Evolutionary conservation across 53 echinoderm and acorn worm species (phyloP).

Genomic region (Temnopleurus reevesii): DNA sequence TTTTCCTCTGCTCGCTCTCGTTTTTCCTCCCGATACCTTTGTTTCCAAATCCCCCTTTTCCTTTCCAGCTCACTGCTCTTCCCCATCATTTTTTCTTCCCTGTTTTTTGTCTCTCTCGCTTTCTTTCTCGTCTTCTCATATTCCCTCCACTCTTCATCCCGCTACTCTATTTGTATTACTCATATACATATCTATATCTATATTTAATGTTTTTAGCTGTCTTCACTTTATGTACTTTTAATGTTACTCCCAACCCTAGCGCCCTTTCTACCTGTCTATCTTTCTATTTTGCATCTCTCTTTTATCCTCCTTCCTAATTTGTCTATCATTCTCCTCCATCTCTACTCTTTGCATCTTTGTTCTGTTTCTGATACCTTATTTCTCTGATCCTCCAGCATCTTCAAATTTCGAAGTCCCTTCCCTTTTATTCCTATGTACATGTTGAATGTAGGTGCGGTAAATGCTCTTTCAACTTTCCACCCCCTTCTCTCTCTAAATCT

Average conservation of each 20-base stretch:
- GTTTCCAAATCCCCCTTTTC: background rate
- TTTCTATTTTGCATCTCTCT: background rate
- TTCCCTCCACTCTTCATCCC: background rate
- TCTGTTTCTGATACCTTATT: background rate
- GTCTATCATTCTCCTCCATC: background rate
- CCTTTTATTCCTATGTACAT: no score
- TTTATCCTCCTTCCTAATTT: background rate
- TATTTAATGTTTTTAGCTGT: background rate
- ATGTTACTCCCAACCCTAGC: background rate
- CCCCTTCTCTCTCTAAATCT: background rate
- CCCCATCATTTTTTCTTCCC: background rate
- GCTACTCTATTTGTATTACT: background rate
- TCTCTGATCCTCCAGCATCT: background rate
- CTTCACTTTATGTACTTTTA: no score
- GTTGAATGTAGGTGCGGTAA: background rate
- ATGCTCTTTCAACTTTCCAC: background rate
- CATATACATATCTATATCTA: background rate
- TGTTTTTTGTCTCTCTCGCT: background rate
- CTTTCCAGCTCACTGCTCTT: background rate
- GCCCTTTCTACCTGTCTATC: background rate
- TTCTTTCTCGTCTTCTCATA: background rate
- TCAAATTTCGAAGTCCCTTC: no score
- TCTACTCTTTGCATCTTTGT: background rate
- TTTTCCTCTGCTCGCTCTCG: background rate
- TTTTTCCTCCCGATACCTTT: constrained; percentile 8